phyloP scores from a whole-genome alignment of 2,888 invertebrate species.

The Deilephila porcellus region DNA sequence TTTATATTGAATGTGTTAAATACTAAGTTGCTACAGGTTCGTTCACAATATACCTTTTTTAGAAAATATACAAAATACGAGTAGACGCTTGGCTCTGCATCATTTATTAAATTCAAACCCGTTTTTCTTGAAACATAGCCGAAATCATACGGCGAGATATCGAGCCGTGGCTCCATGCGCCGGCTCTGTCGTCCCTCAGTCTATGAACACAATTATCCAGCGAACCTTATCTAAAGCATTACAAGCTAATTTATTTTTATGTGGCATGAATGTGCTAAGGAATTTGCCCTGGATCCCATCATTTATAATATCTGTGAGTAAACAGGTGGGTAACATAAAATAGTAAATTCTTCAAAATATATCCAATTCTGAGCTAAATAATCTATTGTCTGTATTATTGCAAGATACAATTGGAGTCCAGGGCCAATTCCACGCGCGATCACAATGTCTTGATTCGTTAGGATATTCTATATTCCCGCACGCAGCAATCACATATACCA shows the following conservation, averaged over 20 bases:
- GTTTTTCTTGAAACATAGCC: constrained; percentile 30
- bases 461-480: constrained; percentile 72
- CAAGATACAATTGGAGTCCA: constrained; percentile 57
- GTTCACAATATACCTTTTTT: constrained; percentile 51
- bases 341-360: constrained; percentile 14
- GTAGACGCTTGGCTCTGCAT: constrained; percentile 40
- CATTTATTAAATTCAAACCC: constrained; percentile 23
- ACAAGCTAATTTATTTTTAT: constrained; percentile 82
- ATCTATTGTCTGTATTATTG: constrained; percentile 42
- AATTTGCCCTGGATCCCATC: constrained; percentile 69
- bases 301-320: constrained; percentile 37
- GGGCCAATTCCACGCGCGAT: constrained; percentile 71
- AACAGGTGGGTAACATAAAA: constrained; percentile 35
- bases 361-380: constrained; percentile 15
- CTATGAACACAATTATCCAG: constrained; percentile 84
- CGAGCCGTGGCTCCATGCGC: constrained; percentile 27
- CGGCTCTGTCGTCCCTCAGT: constrained; percentile 65
- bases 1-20: constrained; percentile 70
- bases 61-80: constrained; percentile 74
- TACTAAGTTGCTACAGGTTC: constrained; percentile 66
- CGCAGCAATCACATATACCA: constrained; percentile 83
- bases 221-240: constrained; percentile 84
- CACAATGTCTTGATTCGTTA: constrained; percentile 69
- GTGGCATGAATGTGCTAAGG: constrained; percentile 80
- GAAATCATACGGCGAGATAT: constrained; percentile 19